Conservation (phyloP, 2,113 vertebrate species). For the Cheilinus undulatus region DNA sequence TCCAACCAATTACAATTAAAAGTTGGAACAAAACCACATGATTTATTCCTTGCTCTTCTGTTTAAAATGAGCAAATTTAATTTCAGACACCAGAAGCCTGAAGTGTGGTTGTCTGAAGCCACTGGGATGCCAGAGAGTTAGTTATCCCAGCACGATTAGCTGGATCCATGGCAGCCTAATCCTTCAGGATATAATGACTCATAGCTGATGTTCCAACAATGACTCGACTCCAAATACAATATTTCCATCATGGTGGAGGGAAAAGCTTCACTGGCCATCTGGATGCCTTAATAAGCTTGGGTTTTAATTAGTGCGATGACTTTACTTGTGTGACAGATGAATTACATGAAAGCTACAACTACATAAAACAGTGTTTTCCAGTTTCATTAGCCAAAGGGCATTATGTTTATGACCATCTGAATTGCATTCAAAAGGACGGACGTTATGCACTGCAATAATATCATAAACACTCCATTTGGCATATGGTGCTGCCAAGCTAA, state of each 20-base stretch:
- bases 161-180: constrained; percentile 74
- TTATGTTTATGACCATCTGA: constrained; percentile 58
- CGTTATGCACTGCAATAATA: constrained; percentile 33
- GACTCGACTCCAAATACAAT: constrained; percentile 71
- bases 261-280: constrained; percentile 69
- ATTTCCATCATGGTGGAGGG: constrained; percentile 54
- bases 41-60: constrained; percentile 21
- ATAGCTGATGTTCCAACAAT: constrained; percentile 76
- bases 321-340: constrained; percentile 74
- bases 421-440: constrained; percentile 57
- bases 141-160: constrained; percentile 75
- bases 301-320: constrained; percentile 74
- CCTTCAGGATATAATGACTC: constrained; percentile 75
- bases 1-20: constrained; percentile 33
- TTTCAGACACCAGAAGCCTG: constrained; percentile 55
- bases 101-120: constrained; percentile 35
- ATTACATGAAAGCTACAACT: constrained; percentile 61
- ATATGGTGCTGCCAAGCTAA: constrained; percentile 36
- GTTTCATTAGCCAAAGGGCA: constrained; percentile 64
- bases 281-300: constrained; percentile 65
- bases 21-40: constrained; percentile 17
- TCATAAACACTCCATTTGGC: constrained; percentile 63
- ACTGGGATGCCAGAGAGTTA: constrained; percentile 52
- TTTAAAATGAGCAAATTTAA: constrained; percentile 47
- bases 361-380: constrained; percentile 53